phyloP scores from a whole-genome alignment of 2,888 invertebrate species.

The Anthrax anthrax region DNA sequence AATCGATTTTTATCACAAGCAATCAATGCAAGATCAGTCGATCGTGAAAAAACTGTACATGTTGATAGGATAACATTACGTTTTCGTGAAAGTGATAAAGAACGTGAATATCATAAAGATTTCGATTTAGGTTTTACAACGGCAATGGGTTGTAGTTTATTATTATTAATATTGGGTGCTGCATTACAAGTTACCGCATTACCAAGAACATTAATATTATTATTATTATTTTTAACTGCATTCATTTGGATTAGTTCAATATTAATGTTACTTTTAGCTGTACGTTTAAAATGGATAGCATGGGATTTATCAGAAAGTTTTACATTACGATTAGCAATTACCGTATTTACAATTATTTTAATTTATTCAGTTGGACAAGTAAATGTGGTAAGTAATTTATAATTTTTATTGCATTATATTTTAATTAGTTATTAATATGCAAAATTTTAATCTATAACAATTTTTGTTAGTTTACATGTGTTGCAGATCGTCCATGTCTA shows the following conservation, averaged over 20 bases:
- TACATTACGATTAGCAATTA: conserved; percentile 67
- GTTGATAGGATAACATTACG: conserved; percentile 73
- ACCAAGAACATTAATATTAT: conserved; percentile 69
- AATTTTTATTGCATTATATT: too few relatives aligned
- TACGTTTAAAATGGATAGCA: conserved; percentile 65
- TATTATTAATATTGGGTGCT: conserved; percentile 58
- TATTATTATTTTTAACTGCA: conserved; percentile 72
- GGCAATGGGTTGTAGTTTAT: conserved; percentile 61
- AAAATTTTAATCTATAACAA: background rate
- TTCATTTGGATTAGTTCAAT: conserved; percentile 85
- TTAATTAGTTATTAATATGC: too few relatives aligned
- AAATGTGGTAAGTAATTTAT: conserved; percentile 62
- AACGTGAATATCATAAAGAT: conserved; percentile 77
- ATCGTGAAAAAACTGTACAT: conserved; percentile 77
- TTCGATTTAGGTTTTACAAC: conserved; percentile 76
- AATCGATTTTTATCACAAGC: conserved; percentile 86
- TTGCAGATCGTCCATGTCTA: conserved; percentile 35
- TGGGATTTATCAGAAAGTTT: conserved; percentile 80
- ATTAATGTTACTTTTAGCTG: conserved; percentile 69
- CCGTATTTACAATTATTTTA: conserved; percentile 72
- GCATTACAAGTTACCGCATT: conserved; percentile 61
- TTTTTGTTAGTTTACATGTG: conserved; percentile 46
- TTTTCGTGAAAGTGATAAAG: conserved; percentile 73
- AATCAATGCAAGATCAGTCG: conserved; percentile 78
- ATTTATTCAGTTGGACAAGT: conserved; percentile 83